A percentile compares a stretch with the other conserved stretches of the same genome.
phyloP scores from a whole-genome alignment of 2,797 vertebrate genomes.

The Manis crassicaudata region DNA sequence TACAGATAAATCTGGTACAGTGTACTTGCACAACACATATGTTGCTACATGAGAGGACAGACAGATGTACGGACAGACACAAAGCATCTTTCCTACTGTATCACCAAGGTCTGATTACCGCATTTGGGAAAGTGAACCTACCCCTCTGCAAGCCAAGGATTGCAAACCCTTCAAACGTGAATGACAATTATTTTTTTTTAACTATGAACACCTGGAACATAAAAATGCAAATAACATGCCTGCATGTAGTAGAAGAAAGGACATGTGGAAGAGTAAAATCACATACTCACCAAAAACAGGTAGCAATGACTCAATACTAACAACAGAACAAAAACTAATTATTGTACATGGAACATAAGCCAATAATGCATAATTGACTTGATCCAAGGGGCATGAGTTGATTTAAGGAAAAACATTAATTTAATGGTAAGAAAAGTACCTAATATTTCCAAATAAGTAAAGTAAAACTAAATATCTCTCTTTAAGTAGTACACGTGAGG shows the following conservation, averaged over 20 bases:
- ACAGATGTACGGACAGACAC: not conserved
- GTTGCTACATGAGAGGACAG: not conserved
- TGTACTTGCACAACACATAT: not conserved
- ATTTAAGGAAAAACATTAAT: not conserved
- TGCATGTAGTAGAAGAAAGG: not conserved
- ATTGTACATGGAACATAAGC: not conserved
- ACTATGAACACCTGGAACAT: not conserved
- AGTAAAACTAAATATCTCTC: not conserved
- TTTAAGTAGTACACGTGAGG: not conserved
- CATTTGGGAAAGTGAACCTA: not conserved
- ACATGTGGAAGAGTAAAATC: not conserved
- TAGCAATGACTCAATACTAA: not conserved
- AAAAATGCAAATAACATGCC: not conserved
- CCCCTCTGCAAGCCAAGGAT: not conserved
- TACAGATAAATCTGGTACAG: rapidly evolving
- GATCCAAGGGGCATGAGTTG: not conserved
- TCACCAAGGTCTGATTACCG: not conserved
- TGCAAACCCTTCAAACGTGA: not conserved
- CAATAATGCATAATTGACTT: not conserved
- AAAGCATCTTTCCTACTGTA: not conserved
- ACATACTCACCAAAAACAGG: not conserved
- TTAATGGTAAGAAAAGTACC: not conserved
- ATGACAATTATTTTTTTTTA: not conserved
- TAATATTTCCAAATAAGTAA: slow-evolving; percentile 16
- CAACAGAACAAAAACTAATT: not conserved